Evolutionary conservation across 64 coral and sea anemone species (phyloP), one percentile per base, ranked within the genome.

Genomic region (Anthopleura sola): DNA sequence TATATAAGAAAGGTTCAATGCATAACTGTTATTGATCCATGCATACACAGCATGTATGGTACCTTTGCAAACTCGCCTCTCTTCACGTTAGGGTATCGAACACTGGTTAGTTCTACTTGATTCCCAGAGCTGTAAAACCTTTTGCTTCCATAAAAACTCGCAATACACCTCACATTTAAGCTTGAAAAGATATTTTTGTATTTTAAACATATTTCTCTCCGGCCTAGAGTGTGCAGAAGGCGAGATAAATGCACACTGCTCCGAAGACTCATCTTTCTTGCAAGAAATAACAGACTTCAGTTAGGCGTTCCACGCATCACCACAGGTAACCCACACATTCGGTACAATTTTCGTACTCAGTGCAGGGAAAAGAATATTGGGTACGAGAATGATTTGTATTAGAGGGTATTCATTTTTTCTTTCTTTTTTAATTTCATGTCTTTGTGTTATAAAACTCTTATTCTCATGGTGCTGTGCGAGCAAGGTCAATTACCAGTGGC

Each of bases 51-150:
- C 11, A 48, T 3, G 3, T 5, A 48, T 48, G 7, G 29, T 36
- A 95, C 93, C 89, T 95, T 50, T 18, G 89, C 85, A 85, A 81
- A 99, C 1, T 74, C 31, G 84, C 93, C 97, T 90, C 97, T 86
- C 62, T 92, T 99, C 0, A 99, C 48, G 14, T 91, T 34, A 1
- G 95, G 92, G 55, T 99, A 99, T 15, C 87, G 78, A 1, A 89
- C 82, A 46, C 92, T 92, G 31, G 97, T 98, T 20, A 94, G 75
- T 82, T 95, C 90, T 18, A 95, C 86, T 12, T n/a, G 66, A 71
- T 71, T 71, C 75, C 33, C 50, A 36, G 79, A 62, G 17, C 88
- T 31, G 39, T 49, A 79, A 54, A 68, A 7, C 21, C 18, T 81
- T n/a, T 37, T 49, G 31, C 14, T 29, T 31, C 31, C 36, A 49